phyloP scores from a whole-genome alignment of 2,888 invertebrate genomes.

The Macropis europaea region DNA sequence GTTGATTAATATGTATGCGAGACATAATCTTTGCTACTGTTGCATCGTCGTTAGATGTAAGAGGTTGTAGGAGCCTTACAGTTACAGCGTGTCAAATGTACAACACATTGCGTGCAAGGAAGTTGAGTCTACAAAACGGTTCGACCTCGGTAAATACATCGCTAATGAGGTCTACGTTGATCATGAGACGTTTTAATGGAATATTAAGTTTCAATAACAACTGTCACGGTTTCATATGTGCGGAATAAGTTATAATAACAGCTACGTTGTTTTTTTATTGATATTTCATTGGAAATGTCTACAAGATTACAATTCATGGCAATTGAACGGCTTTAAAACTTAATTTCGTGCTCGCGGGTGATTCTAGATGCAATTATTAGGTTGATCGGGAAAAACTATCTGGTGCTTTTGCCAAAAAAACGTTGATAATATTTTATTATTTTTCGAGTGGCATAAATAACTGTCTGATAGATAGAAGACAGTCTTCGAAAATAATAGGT shows the following conservation, averaged over 20 bases:
- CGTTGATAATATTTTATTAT: too few species aligned
- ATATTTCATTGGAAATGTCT: too few species aligned
- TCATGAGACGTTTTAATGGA: not conserved
- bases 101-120: slow-evolving; percentile 43
- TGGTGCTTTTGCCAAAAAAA: too few species aligned
- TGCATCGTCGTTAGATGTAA: slow-evolving; percentile 54
- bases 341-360: too few species aligned
- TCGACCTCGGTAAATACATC: slow-evolving; percentile 20
- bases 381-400: too few species aligned
- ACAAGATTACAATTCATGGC: not conserved
- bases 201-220: slow-evolving; percentile 18
- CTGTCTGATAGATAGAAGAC: too few species aligned
- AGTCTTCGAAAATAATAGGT: too few species aligned
- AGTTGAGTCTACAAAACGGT: slow-evolving; percentile 25
- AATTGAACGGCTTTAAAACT: too few species aligned
- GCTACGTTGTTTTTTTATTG: not conserved
- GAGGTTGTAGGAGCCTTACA: slow-evolving; percentile 53
- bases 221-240: not conserved
- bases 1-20: slow-evolving; percentile 61
- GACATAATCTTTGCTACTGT: slow-evolving; percentile 52
- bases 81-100: slow-evolving; percentile 62
- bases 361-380: too few species aligned
- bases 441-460: too few species aligned
- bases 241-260: not conserved
- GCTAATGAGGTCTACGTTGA: not conserved